Percentiles rank a stretch among this genome's conserved stretches.
Conservation (phyloP, 2,113 vertebrate species). For the Danionella cerebrum region DNA sequence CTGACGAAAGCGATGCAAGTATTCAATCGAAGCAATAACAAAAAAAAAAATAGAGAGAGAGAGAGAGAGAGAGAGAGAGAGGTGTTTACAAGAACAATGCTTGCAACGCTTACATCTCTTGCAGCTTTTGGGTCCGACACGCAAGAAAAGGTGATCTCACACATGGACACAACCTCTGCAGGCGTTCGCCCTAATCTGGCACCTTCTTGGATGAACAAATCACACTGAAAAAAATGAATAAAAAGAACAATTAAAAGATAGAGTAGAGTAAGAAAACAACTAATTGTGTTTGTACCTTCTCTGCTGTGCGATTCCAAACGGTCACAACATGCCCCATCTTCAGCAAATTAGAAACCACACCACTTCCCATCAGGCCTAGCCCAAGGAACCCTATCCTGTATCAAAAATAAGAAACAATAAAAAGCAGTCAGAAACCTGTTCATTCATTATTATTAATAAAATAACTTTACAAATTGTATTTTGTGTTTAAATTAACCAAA, state of each 20-base stretch:
- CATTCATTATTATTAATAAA: no score
- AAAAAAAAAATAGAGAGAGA: background rate
- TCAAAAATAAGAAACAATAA: background rate
- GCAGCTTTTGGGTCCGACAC: constrained; percentile 96
- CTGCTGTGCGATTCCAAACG: constrained; percentile 96
- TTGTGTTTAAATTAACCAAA: no score
- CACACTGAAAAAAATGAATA: constrained; percentile 75
- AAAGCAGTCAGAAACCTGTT: no score
- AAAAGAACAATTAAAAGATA: background rate
- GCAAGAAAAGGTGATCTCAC: constrained; percentile 97
- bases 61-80: background rate
- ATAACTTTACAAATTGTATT: no score
- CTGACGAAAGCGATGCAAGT: no score
- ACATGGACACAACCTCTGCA: constrained; percentile 94
- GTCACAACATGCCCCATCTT: constrained; percentile 98
- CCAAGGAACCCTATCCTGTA: constrained; percentile 96
- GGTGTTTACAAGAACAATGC: background rate
- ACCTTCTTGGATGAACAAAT: constrained; percentile 97
- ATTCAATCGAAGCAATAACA: no score
- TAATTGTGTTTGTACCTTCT: constrained; percentile 72
- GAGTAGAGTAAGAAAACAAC: background rate
- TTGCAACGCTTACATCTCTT: constrained; percentile 87
- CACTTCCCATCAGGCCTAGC: constrained; percentile 94
- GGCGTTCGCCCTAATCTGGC: constrained; percentile 92
- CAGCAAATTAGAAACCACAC: constrained; percentile 92